Percentiles rank a stretch among this genome's conserved stretches.
Evolutionary conservation across 2,797 vertebrate genomes (phyloP).

Genomic region (Rhynchonycteris naso): DNA sequence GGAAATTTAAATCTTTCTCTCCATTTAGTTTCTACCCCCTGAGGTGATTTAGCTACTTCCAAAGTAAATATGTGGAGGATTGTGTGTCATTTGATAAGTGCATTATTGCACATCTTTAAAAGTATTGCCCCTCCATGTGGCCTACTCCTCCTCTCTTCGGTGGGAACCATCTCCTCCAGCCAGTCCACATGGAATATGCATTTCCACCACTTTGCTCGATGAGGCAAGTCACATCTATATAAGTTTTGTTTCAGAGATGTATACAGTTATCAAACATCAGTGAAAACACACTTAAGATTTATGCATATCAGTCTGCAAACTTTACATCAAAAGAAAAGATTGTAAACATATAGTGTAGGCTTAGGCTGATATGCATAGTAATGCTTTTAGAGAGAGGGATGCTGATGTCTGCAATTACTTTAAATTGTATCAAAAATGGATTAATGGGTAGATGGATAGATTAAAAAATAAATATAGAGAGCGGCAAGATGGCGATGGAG

Average conservation of each 20-base stretch:
- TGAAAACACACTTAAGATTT: background rate
- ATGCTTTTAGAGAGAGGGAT: background rate
- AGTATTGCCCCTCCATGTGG: background rate
- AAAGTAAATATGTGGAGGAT: background rate
- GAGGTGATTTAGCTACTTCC: background rate
- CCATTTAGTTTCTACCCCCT: background rate
- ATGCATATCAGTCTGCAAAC: background rate
- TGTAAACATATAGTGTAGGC: background rate
- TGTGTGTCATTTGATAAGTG: background rate
- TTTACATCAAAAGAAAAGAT: background rate
- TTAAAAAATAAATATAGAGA: background rate
- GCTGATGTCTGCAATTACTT: background rate
- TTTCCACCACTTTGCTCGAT: background rate
- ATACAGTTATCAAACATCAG: background rate
- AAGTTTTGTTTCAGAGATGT: background rate
- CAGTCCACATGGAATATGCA: background rate
- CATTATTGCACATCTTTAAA: background rate
- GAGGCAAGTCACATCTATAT: background rate
- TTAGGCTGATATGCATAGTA: background rate
- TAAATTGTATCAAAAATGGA: background rate
- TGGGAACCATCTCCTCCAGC: accelerated
- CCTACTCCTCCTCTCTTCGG: background rate
- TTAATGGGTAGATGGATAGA: background rate
- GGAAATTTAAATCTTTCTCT: background rate
- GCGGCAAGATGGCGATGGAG: too few relatives aligned